Base-by-base conservation (phyloP, 1,140 invertebrate species). In the Philopotamus ludificatus region DNA sequence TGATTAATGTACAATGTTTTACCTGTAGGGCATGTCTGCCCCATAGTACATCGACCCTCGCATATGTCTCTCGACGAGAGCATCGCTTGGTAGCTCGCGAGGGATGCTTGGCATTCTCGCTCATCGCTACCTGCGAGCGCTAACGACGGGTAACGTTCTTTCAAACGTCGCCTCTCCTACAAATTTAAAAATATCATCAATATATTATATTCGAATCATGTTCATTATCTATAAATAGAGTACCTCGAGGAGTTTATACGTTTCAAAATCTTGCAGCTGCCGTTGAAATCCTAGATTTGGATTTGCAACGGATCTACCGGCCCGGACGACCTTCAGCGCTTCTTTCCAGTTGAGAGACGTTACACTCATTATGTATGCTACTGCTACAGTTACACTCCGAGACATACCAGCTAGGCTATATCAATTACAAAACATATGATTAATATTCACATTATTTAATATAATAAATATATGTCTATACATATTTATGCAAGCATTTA, bases 221-320 rank as follows among this genome's bases (percentile, higher is more conserved):
- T 44, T 3, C n/a, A 44, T 3, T n/a, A 39, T 39, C 3, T 18
- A 49, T 20, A 49, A 49, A 4, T 3, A 12, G 20, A 28, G 16
- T 80, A 94, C 93, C 82, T 95, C 90, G 60, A 84, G 74, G 26
- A 97, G 79, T 72, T 88, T 86, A 70, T 87, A 89, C 23, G 85
- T 85, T 77, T 97, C 94, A 76, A 95, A 98, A 70, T 95, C 92
- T 73, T 94, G 91, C 26, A 98, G 83, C 77, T 98, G 95, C 70
- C 89, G 88, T 73, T 96, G 93, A 78, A 98, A 98, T 66, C 95
- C 95, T 58, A 92, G 86, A 79, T 98, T 98, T 7, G 95, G 95
- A 83, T 96, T 97, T 72, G 95, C 94, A 41, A 95, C 90, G 0
- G 89, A 86, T 65, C 95, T 84, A 21, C 93, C 93, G 1, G 93